Conservation (phyloP, 2,113 vertebrate genomes). For the Rhabdomys dilectus region DNA sequence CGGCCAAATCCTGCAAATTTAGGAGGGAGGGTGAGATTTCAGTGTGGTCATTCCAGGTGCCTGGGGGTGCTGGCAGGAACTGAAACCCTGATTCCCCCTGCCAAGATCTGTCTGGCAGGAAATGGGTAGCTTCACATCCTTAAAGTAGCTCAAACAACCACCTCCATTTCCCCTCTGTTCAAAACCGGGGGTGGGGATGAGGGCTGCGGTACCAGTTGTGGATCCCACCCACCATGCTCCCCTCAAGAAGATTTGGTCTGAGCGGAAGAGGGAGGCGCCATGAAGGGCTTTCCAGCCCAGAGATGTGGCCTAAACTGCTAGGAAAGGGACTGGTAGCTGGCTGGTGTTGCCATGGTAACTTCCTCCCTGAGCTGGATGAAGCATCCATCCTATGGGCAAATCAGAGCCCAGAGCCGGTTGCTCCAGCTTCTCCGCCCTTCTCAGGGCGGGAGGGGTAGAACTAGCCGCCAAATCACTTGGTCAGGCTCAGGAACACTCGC, state of each 20-base stretch:
- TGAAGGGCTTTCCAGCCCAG: slow-evolving; percentile 68
- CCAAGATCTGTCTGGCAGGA: slow-evolving; percentile 54
- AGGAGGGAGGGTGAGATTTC: not conserved
- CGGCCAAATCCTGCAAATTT: slow-evolving; percentile 32
- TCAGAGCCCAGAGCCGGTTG: slow-evolving; percentile 75
- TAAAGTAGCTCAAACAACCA: slow-evolving; percentile 60
- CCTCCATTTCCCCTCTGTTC: slow-evolving; percentile 33
- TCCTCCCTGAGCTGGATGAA: slow-evolving; percentile 78
- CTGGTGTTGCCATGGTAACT: slow-evolving; percentile 83
- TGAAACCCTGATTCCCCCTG: not conserved
- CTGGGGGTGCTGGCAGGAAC: not conserved
- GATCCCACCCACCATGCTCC: slow-evolving; percentile 12
- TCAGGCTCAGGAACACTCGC: slow-evolving; percentile 57
- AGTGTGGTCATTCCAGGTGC: not conserved
- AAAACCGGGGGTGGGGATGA: slow-evolving; percentile 32
- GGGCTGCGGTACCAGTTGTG: not conserved
- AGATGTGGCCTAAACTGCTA: slow-evolving; percentile 71
- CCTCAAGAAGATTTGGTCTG: slow-evolving; percentile 45
- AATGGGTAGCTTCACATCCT: not conserved
- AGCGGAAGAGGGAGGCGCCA: slow-evolving; percentile 64
- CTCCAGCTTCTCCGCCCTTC: slow-evolving; percentile 77
- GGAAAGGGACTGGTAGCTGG: slow-evolving; percentile 74
- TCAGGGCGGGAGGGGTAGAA: slow-evolving; percentile 63
- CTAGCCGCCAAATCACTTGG: slow-evolving; percentile 51
- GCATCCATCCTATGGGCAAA: slow-evolving; percentile 83